Percentiles rank a stretch among this genome's conserved stretches.
Conservation (phyloP, 2,888 invertebrate species). For the Adela reaumurella region DNA sequence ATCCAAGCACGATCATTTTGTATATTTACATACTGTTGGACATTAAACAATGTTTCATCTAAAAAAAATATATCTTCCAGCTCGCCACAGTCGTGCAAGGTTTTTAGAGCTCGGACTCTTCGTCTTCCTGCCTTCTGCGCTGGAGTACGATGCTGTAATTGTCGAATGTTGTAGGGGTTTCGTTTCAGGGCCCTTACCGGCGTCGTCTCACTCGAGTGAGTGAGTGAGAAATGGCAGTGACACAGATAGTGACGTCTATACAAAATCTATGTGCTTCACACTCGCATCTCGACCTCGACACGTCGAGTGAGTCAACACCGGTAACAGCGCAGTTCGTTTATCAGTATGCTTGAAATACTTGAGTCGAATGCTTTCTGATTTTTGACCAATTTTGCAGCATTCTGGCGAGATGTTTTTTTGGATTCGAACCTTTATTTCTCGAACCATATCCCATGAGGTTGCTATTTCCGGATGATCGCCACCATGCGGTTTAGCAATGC, state of each 20-base stretch:
- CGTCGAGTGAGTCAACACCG: too few species aligned
- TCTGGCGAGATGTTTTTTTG: neutral
- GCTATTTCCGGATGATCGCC: neutral
- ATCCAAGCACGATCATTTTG: slow-evolving; percentile 5
- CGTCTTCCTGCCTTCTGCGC: slow-evolving; percentile 1
- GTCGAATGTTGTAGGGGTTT: slow-evolving; percentile 4
- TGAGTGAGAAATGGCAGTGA: too few species aligned
- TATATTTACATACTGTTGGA: slow-evolving; percentile 5
- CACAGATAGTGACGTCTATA: too few species aligned
- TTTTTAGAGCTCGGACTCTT: neutral
- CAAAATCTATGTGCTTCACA: too few species aligned
- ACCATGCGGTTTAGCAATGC: neutral
- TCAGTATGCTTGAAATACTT: slow-evolving; percentile 3
- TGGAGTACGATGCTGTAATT: slow-evolving; percentile 3
- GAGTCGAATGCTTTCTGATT: neutral
- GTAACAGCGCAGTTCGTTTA: too few species aligned
- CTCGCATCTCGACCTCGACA: too few species aligned
- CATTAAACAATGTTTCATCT: slow-evolving; percentile 1
- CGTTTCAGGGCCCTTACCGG: too few species aligned
- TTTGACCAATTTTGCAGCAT: slow-evolving; percentile 1
- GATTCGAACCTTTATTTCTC: neutral
- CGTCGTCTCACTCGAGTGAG: too few species aligned
- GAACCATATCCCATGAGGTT: slow-evolving; percentile 1
- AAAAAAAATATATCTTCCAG: slow-evolving; percentile 6
- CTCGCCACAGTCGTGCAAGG: slow-evolving; percentile 2